These are phyloP conservation scores for Melanaphis sacchari DNA, from an alignment of 1,140 invertebrate species.

Conservation along the genomic window DNA sequence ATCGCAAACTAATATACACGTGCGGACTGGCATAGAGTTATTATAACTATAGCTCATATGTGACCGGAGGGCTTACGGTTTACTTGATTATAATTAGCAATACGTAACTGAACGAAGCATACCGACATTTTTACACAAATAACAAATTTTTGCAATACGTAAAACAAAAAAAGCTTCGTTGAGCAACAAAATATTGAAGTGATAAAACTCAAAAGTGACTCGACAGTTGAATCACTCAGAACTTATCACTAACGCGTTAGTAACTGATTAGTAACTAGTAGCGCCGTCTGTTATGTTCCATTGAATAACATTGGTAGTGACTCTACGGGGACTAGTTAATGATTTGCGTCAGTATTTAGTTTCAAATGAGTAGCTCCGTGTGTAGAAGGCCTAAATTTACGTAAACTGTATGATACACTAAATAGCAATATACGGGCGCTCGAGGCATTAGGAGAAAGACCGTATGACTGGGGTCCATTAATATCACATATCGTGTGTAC, in stretches of 20 bases:
- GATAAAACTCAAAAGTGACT: conserved; percentile 24
- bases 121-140: conserved; percentile 45
- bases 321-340: background rate
- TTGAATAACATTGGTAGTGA: conserved; percentile 22
- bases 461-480: background rate
- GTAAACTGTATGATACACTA: too few species aligned
- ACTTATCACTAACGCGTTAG: conserved; percentile 24
- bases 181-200: conserved; percentile 11
- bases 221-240: conserved; percentile 32
- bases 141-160: conserved; percentile 13
- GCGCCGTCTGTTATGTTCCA: conserved; percentile 29
- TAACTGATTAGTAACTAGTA: conserved; percentile 30
- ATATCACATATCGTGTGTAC: background rate
- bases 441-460: background rate
- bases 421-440: too few species aligned
- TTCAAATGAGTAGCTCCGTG: conserved; percentile 25
- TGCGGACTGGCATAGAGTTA: background rate
- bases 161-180: conserved; percentile 27
- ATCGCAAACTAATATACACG: background rate
- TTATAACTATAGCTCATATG: background rate
- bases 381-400: background rate
- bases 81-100: conserved; percentile 1
- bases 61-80: background rate
- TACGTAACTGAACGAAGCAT: too few species aligned
- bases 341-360: conserved; percentile 15